These are phyloP conservation scores for Lampropteryx suffumata DNA, from an alignment of 2,888 invertebrate genomes.

Conservation along the genomic window DNA sequence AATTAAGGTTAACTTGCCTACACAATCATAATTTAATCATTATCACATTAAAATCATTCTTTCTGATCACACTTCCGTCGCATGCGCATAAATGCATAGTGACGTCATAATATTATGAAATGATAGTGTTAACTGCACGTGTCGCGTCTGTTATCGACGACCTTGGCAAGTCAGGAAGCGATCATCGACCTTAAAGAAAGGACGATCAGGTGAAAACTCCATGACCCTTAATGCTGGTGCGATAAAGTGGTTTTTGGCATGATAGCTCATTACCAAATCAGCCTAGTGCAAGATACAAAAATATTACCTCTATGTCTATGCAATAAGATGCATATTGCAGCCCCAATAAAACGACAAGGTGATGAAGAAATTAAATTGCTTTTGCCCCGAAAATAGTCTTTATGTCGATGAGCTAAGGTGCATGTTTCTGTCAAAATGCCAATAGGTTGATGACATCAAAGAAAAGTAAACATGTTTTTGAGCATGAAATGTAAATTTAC, in stretches of 20 bases:
- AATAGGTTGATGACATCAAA: constrained; percentile 15
- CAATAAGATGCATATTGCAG: background rate
- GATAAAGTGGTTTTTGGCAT: constrained; percentile 2
- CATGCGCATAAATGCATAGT: constrained; percentile 13
- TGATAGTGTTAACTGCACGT: constrained; percentile 16
- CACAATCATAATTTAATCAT: no score
- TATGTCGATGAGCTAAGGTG: constrained; percentile 3
- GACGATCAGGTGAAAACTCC: constrained; percentile 4
- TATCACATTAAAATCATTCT: background rate
- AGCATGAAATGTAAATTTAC: constrained; percentile 3
- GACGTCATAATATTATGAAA: constrained; percentile 14
- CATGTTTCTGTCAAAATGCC: constrained; percentile 12
- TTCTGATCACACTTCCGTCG: constrained; percentile 3
- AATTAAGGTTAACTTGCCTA: no score
- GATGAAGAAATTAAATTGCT: background rate
- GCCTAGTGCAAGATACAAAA: background rate
- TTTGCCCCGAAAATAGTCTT: background rate
- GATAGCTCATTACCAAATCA: background rate
- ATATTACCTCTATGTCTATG: background rate
- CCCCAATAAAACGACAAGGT: background rate
- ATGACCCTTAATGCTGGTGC: background rate
- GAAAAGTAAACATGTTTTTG: constrained; percentile 22
- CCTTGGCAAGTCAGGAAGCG: constrained; percentile 23
- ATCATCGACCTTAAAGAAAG: constrained; percentile 15
- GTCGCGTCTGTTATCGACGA: constrained; percentile 7